Base-by-base conservation (phyloP, 2,888 invertebrate genomes). In the Trichopoda pennipes region DNA sequence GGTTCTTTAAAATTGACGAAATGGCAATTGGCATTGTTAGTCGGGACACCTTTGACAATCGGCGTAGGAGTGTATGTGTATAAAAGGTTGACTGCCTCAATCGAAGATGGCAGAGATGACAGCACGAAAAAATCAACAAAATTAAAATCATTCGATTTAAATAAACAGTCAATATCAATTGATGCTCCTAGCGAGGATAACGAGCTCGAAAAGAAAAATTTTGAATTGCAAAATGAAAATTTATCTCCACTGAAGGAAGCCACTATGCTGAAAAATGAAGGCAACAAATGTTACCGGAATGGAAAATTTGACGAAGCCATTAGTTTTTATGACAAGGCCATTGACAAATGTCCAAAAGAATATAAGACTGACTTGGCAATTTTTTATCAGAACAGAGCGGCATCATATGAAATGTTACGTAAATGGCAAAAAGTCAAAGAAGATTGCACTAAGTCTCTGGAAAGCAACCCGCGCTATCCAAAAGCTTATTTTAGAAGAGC, bases 311-410 rank as follows among this genome's bases (percentile, higher is more conserved):
- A 96, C 86, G 97, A 98, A 90, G 99, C 99, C 16, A 96, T 98
- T 80, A 91, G 93, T 42, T 94, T 95, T 86, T 99, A 99, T 90
- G 96, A 96, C 86, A 95, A 96, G 92, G 99, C 99, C 1, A 99
- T 99, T 70, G 96, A 97, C 86, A 93, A 95, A 42, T 98, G 98
- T 87, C 96, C 97, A 0, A 92, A 92, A 83, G 93, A 95, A 74
- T 94, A 95, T 86, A 92, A 92, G 32, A 93, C 93, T 0, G 97
- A 96, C 86, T 92, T 98, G 73, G 95, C 98, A 0, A 98, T 97
- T 17, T 98, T 97, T 91, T 98, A 97, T 91, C 99, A 99, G 91
- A 99, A 99, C 90, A 94, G 98, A 86, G 99, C 98, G 14, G 99
- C 98, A 17, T 96, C 98, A 55, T 97, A 97, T 91, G 98, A 98